These are phyloP conservation scores for Hydrocynus forskahlii DNA, from an alignment of 2,797 vertebrate genomes.

Conservation along the genomic window DNA sequence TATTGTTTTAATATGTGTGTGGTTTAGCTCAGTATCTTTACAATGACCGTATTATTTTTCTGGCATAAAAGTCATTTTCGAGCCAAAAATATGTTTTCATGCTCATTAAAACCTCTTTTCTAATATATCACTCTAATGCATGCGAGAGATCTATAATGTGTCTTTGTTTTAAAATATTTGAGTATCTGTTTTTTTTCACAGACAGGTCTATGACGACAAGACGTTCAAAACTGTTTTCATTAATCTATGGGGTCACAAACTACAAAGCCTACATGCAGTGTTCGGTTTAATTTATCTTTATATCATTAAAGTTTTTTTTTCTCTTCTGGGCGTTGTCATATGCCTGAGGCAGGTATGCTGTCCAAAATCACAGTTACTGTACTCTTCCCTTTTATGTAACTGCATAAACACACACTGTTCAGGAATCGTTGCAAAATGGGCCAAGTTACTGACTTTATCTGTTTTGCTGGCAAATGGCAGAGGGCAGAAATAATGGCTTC, in stretches of 20 bases:
- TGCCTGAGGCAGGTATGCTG: slow-evolving; percentile 3
- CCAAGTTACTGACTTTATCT: slow-evolving; percentile 13
- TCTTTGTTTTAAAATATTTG: too few species aligned
- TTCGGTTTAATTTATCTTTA: background rate
- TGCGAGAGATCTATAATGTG: too few species aligned
- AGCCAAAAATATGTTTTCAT: too few species aligned
- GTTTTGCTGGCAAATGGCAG: slow-evolving; percentile 9
- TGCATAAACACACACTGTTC: background rate
- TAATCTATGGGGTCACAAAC: background rate
- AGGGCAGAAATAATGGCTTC: slow-evolving; percentile 7
- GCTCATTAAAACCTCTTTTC: too few species aligned
- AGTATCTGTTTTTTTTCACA: too few species aligned
- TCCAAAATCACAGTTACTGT: background rate
- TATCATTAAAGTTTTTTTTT: background rate
- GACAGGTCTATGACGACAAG: background rate
- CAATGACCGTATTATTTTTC: too few species aligned
- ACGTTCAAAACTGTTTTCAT: background rate
- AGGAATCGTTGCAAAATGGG: slow-evolving; percentile 6
- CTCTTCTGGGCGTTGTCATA: background rate
- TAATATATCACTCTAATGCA: too few species aligned
- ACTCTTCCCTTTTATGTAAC: background rate
- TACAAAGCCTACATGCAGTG: background rate
- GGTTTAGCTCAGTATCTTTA: too few species aligned
- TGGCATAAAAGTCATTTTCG: too few species aligned
- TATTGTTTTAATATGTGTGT: too few species aligned